Evolutionary conservation across 2,113 vertebrate species (phyloP), one percentile per base, ranked within the genome.

Genomic region (Cyphomyrus discorhynchus): DNA sequence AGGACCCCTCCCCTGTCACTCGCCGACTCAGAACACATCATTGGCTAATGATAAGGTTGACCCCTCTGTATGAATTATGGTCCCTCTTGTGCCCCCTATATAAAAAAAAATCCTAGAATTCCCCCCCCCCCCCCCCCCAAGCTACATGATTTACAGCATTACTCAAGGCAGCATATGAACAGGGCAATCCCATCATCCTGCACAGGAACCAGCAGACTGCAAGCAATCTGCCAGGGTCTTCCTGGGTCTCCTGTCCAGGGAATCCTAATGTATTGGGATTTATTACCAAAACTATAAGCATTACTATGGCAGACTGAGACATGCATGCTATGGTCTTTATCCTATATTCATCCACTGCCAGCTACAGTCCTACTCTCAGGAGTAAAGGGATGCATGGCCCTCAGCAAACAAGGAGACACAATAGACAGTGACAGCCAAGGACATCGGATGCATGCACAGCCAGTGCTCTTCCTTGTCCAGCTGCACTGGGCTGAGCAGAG

Each of bases 231-330:
- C 90, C 90, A 88, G 86, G 86, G 21, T 62, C 49, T 66, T 88
- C 91, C 91, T 88, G 88, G 90, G 31, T 88, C 90, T 89, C 91
- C 91, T 89, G 92, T 93, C 92, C 90, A 92, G 84, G 91, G 90
- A 90, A 91, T 88, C 70, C 92, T 93, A 89, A 82, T 92, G 87
- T 88, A 94, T 91, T 94, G 89, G 90, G 92, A 95, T 94, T 92
- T 92, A 93, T 94, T 92, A 70, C 46, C 49, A 93, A 94, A 94
- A 94, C 91, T 94, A 90, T 53, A 62, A 50, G 84, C 90, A 90
- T 90, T 91, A 89, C 91, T 93, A 91, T 91, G 15, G 89, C 80
- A 49, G 77, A 89, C 91, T 56, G 91, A 9, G 45, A 90, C 92
- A 45, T 10, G 92, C 92, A 90, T 86, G 88, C 39, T 87, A 84